Percentiles rank a stretch among this genome's conserved stretches.
Evolutionary conservation across 2,113 vertebrate species (phyloP).

Genomic region (Sapayoa aenigma): DNA sequence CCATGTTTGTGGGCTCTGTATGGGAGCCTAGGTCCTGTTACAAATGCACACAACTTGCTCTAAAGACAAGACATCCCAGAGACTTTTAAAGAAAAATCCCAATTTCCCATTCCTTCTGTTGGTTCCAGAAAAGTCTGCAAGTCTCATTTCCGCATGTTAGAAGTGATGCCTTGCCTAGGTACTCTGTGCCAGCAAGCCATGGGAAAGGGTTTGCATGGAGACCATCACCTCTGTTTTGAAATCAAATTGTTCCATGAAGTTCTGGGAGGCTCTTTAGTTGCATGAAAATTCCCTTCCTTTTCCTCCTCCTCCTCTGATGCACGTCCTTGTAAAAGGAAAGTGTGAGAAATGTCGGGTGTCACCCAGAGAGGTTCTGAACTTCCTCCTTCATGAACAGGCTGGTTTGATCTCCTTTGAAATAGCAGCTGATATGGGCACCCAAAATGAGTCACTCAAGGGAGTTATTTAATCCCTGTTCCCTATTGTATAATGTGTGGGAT

Average conservation of each 20-base stretch:
- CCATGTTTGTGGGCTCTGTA: fast-evolving
- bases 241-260: not conserved
- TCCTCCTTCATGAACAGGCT: not conserved
- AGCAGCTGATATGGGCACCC: not conserved
- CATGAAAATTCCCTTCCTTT: not conserved
- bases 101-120: not conserved
- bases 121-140: not conserved
- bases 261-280: not conserved
- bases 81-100: not conserved
- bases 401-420: not conserved
- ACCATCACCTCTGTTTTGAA: not conserved
- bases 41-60: fast-evolving
- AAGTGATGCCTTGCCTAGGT: not conserved
- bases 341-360: not conserved
- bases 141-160: not conserved
- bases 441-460: not conserved
- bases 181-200: not conserved
- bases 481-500: not conserved
- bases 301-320: not conserved
- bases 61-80: not conserved
- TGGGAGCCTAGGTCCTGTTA: not conserved
- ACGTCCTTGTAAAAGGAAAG: not conserved
- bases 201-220: not conserved
- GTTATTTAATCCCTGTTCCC: not conserved
- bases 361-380: not conserved